Evolutionary conservation across 2,888 invertebrate species (phyloP), one percentile per base, ranked within the genome.

Genomic region (Dicyrtoma fusca): DNA sequence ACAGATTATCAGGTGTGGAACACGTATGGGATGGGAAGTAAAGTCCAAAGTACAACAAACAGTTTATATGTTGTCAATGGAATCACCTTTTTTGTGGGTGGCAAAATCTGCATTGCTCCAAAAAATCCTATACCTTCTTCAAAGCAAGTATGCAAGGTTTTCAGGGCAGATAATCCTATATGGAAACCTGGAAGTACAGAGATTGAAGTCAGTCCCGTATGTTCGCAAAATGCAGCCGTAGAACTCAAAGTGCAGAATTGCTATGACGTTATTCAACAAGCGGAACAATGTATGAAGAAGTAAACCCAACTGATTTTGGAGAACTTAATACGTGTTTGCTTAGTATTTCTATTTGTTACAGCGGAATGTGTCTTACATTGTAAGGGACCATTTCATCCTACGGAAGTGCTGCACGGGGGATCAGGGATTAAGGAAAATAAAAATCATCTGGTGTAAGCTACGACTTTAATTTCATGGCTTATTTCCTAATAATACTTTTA

Each of bases 1-100:
- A 66, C 66, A 42, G 66, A 66, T 34, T 66, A 55, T 23, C 66
- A 66, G 55, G 66, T 66, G 13, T 53, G 66, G 66, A 44, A 55
- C 19, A 66, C 66, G 2, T 61, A 44, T 61, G 26, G 26, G 1
- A 19, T 55, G 17, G 66, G 66, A n/a, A 66, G 55, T 55, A 34
- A 53, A 66, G 55, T 55, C 14, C 44, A 66, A 34, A 55, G 55
- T 42, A 17, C 55, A 1, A 55, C 55, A 17, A 66, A 66, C 42
- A 66, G 55, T 42, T 44, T 55, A 8, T 66, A 66, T 55, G 66
- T 55, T 42, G 42, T 55, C 6, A 66, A 66, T 55, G 55, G 66
- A 19, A 25, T 51, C 6, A 21, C 66, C 26, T 17, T 17, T 53
- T 66, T 66, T 19, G 55, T 66, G 13, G 66, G 55, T 1, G 55